These are phyloP conservation scores for Dicyrtoma fusca DNA, from an alignment of 2,888 invertebrate species.

Conservation along the genomic window DNA sequence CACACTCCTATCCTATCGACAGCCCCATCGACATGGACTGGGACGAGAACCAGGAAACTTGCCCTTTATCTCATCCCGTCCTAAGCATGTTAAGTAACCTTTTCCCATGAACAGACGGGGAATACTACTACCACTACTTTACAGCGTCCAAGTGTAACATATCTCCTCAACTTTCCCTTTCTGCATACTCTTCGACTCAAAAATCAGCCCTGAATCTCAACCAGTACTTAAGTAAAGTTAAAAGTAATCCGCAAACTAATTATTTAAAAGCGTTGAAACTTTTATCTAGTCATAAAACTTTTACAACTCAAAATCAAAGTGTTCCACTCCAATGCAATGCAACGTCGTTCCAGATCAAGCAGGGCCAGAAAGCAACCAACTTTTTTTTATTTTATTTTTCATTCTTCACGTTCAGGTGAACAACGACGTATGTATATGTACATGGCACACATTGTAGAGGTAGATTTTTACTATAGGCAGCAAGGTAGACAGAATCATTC, in stretches of 20 bases:
- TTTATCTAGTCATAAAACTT: conserved; percentile 41
- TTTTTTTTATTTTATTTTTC: too few species aligned
- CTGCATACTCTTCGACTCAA: neutral
- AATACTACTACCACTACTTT: neutral
- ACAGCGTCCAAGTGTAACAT: neutral
- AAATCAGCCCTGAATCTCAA: conserved; percentile 12
- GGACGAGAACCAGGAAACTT: conserved; percentile 15
- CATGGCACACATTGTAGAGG: neutral
- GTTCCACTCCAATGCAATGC: neutral
- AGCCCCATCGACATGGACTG: too few species aligned
- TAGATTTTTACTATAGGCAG: too few species aligned
- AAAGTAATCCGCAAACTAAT: conserved; percentile 37
- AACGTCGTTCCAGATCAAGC: neutral
- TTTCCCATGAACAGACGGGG: neutral
- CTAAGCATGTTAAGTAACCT: neutral
- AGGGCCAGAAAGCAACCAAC: neutral
- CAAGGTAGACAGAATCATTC: conserved; percentile 9
- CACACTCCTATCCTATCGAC: too few species aligned
- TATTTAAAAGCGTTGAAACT: conserved; percentile 41
- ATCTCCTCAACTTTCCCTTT: neutral
- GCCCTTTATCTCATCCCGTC: conserved; percentile 28
- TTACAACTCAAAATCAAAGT: conserved; percentile 39
- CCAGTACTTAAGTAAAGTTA: conserved; percentile 19
- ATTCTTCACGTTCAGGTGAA: too few species aligned
- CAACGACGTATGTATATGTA: too few species aligned